These are phyloP conservation scores for Eucriotettix oculatus DNA, from an alignment of 2,888 invertebrate species.

Conservation along the genomic window DNA sequence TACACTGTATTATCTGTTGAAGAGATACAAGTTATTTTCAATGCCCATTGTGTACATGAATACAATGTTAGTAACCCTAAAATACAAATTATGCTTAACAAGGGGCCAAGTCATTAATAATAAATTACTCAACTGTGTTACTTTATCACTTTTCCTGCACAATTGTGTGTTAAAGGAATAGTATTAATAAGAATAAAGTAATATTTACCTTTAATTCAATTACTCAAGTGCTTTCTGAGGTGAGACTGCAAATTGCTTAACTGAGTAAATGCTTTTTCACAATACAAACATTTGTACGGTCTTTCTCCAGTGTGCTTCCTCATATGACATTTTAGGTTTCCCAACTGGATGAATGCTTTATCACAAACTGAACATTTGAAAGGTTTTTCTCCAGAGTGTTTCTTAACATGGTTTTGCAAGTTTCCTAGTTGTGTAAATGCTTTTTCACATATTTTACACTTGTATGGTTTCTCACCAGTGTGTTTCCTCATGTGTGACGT, in stretches of 20 bases:
- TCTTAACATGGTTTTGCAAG: neutral
- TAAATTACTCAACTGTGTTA: too few species aligned
- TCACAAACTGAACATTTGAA: neutral
- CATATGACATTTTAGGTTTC: neutral
- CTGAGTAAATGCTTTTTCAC: neutral
- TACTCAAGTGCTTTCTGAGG: neutral
- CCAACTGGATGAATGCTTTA: neutral
- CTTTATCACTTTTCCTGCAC: too few species aligned
- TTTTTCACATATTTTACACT: neutral
- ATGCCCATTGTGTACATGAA: too few species aligned
- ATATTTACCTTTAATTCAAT: too few species aligned
- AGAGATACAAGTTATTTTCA: too few species aligned
- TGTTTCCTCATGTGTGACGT: neutral
- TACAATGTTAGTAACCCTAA: too few species aligned
- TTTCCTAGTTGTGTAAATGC: neutral
- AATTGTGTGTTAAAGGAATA: too few species aligned
- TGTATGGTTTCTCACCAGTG: neutral
- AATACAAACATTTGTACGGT: neutral
- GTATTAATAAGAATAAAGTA: too few species aligned
- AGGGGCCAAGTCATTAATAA: too few species aligned
- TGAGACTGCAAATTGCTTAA: neutral
- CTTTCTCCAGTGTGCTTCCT: neutral
- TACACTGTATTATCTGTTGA: too few species aligned
- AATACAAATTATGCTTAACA: too few species aligned
- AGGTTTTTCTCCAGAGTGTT: neutral